Evolutionary conservation across 1,140 invertebrate species (phyloP).

Genomic region (Eupeodes corollae): DNA sequence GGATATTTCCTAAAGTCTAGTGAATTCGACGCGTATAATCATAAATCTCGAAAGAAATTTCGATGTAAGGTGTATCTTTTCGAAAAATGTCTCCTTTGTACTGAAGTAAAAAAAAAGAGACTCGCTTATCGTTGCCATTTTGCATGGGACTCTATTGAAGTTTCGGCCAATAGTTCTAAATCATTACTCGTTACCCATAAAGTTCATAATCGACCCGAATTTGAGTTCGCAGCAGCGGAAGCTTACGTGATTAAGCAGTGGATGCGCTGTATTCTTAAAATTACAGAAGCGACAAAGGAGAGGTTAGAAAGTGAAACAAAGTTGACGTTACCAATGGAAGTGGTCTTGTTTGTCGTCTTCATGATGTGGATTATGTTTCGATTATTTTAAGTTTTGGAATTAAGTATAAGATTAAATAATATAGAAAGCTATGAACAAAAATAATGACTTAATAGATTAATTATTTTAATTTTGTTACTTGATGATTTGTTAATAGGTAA

Average conservation of each 20-base stretch:
- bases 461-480: too few species aligned
- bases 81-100: constrained; percentile 28
- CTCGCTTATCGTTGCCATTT: constrained; percentile 29
- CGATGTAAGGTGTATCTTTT: constrained; percentile 30
- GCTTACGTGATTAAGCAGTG: constrained; percentile 27
- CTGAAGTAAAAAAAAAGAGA: constrained; percentile 26
- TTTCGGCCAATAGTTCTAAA: constrained; percentile 15
- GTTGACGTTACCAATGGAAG: constrained; percentile 29
- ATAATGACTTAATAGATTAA: too few species aligned
- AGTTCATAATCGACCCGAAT: constrained; percentile 9
- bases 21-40: constrained; percentile 31
- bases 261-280: constrained; percentile 25
- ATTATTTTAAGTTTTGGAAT: too few species aligned
- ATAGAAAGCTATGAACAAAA: too few species aligned
- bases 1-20: constrained; percentile 27
- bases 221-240: constrained; percentile 22
- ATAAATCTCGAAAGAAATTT: constrained; percentile 28
- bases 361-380: constrained; percentile 32
- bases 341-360: constrained; percentile 21
- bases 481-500: too few species aligned
- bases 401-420: too few species aligned
- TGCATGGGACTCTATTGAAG: constrained; percentile 25
- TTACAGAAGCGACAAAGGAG: constrained; percentile 23
- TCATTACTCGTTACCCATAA: neutral
- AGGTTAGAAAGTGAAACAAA: constrained; percentile 19